Percentiles rank a stretch among this genome's conserved stretches.
phyloP scores from a whole-genome alignment of 2,797 vertebrate species.

The Coracias cyanogaster region DNA sequence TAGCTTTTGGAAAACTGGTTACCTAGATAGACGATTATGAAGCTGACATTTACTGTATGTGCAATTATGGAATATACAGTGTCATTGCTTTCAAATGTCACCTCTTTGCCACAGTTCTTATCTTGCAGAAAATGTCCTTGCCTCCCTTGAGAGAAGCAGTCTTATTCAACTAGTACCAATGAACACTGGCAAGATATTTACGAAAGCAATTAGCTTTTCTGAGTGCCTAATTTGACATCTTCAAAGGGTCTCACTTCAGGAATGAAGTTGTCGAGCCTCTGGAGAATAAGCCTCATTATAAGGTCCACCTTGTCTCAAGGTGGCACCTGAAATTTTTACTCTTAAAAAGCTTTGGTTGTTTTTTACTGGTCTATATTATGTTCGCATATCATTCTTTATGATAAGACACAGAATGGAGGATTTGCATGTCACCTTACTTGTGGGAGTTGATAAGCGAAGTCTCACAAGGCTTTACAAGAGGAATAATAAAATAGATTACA shows the following conservation, averaged over 20 bases:
- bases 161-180: background rate
- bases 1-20: slow-evolving; percentile 38
- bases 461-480: background rate
- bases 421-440: fast-evolving
- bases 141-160: background rate
- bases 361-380: background rate
- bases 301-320: background rate
- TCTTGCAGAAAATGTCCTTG: slow-evolving; percentile 7
- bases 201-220: slow-evolving; percentile 33
- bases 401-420: background rate
- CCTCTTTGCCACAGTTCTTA: background rate
- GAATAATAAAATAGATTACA: background rate
- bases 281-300: background rate
- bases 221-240: background rate
- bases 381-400: background rate
- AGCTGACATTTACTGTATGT: slow-evolving; percentile 42
- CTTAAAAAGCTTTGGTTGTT: background rate
- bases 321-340: background rate
- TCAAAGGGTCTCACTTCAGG: background rate
- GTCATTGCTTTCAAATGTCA: slow-evolving; percentile 56
- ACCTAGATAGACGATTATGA: background rate
- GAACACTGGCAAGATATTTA: slow-evolving; percentile 33
- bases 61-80: slow-evolving; percentile 38
- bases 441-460: background rate
- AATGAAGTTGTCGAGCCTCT: background rate